Conservation (phyloP, 2,797 vertebrate species). For the Sciurus vulgaris region DNA sequence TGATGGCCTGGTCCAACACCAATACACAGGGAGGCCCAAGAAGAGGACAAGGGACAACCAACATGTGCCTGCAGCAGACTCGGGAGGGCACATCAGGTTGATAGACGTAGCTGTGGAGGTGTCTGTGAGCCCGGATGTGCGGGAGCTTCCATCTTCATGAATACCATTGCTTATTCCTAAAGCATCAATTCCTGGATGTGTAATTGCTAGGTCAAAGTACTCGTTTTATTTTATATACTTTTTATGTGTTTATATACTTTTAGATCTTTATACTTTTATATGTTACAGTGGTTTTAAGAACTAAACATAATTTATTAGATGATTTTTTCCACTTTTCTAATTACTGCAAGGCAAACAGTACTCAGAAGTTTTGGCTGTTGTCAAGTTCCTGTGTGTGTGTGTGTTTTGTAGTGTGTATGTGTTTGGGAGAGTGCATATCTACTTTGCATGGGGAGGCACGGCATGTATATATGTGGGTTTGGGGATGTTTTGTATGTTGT, state of each 20-base stretch:
- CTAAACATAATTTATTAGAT: background rate
- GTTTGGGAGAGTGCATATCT: background rate
- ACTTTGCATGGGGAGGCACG: background rate
- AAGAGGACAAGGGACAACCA: background rate
- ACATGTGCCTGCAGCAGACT: background rate
- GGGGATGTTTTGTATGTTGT: background rate
- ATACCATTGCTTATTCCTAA: background rate
- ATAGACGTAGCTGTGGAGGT: no score
- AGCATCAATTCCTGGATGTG: background rate
- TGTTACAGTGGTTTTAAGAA: background rate
- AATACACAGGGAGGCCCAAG: background rate
- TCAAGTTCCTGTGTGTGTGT: background rate
- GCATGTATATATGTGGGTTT: background rate
- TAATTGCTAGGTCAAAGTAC: background rate
- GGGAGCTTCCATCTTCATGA: background rate
- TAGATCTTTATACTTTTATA: background rate
- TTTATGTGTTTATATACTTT: no score
- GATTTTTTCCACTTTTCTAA: background rate
- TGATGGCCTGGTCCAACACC: background rate
- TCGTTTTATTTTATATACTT: background rate
- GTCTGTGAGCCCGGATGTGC: background rate
- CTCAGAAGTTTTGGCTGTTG: background rate
- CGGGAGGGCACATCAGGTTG: no score
- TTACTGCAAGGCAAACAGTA: background rate
- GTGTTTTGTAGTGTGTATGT: background rate